Evolutionary conservation across 2,113 vertebrate genomes (phyloP).

Genomic region (Festucalex cinctus): DNA sequence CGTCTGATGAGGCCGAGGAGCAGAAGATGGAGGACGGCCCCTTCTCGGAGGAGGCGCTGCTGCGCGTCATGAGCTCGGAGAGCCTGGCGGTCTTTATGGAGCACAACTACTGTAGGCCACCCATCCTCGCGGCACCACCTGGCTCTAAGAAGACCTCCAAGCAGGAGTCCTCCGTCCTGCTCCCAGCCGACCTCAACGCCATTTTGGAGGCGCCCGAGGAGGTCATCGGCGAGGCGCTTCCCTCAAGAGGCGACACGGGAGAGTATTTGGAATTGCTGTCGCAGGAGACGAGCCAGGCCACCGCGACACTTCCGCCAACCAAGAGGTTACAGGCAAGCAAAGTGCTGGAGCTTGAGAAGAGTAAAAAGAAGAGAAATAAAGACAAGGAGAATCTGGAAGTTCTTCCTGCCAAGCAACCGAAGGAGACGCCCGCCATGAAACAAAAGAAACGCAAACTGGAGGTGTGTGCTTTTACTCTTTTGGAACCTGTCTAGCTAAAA

Average conservation of each 20-base stretch:
- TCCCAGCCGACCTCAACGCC: slow-evolving; percentile 69
- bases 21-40: slow-evolving; percentile 67
- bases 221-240: slow-evolving; percentile 69
- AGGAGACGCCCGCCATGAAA: slow-evolving; percentile 65
- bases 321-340: slow-evolving; percentile 58
- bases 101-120: slow-evolving; percentile 83
- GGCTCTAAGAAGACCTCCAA: slow-evolving; percentile 55
- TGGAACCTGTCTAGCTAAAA: background rate
- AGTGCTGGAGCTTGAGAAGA: slow-evolving; percentile 51
- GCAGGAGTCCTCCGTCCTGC: slow-evolving; percentile 64
- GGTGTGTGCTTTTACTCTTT: slow-evolving; percentile 41
- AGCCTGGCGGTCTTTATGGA: slow-evolving; percentile 75
- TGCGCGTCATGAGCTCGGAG: slow-evolving; percentile 49
- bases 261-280: slow-evolving; percentile 58
- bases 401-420: slow-evolving; percentile 54
- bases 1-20: slow-evolving; percentile 80
- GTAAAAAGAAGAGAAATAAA: slow-evolving; percentile 67
- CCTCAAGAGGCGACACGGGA: slow-evolving; percentile 40
- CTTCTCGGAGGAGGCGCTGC: slow-evolving; percentile 46
- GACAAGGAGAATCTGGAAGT: slow-evolving; percentile 69
- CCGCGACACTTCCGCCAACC: slow-evolving; percentile 21
- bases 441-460: slow-evolving; percentile 69
- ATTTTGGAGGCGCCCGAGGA: slow-evolving; percentile 77
- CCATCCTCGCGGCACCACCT: slow-evolving; percentile 44
- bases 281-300: slow-evolving; percentile 34